Conservation (phyloP, 1,140 invertebrate genomes). For the Diachasma alloeum region DNA sequence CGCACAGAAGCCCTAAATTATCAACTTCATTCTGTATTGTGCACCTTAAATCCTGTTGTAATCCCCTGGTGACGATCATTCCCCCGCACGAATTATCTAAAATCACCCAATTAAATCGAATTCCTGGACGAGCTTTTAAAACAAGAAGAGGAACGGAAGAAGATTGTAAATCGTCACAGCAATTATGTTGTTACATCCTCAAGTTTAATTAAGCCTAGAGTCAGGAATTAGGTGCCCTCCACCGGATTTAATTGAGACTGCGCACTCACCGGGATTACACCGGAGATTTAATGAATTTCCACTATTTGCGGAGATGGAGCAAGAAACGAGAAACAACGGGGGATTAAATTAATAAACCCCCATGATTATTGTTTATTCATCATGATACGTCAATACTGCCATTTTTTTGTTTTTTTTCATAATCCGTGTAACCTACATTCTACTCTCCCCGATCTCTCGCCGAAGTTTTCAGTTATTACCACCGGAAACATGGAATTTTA, state of each 20-base stretch:
- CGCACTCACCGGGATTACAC: conserved; percentile 2
- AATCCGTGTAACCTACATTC: background rate
- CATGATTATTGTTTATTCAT: background rate
- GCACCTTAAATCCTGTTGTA: no score
- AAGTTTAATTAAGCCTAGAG: conserved; percentile 50
- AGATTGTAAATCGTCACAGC: conserved; percentile 40
- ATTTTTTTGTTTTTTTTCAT: background rate
- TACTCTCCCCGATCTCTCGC: background rate
- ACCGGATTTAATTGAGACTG: conserved; percentile 53
- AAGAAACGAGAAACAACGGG: background rate
- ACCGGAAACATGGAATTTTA: background rate
- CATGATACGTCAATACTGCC: background rate
- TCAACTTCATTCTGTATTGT: no score
- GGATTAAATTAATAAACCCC: background rate
- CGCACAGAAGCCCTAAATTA: no score
- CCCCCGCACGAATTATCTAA: no score
- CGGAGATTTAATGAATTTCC: background rate
- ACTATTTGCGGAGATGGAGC: background rate
- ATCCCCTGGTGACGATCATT: no score
- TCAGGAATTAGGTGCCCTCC: conserved; percentile 48
- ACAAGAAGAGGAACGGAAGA: background rate
- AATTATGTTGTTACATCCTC: conserved; percentile 50
- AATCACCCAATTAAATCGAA: no score
- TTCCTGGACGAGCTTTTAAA: no score
- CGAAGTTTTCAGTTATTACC: background rate